These are phyloP conservation scores for Microchrysa polita DNA, from an alignment of 2,888 invertebrate genomes.

Conservation along the genomic window DNA sequence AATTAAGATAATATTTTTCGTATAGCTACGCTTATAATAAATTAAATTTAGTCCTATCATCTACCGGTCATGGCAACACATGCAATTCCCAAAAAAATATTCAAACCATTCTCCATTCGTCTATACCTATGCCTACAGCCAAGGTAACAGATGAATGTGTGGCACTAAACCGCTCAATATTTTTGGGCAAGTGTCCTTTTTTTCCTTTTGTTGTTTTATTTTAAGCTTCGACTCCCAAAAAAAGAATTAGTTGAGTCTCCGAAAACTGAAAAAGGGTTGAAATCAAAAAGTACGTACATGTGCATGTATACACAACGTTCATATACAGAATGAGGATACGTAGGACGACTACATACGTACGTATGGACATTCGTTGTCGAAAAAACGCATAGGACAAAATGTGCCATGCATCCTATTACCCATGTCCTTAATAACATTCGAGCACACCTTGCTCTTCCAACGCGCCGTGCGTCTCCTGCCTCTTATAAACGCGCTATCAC, in stretches of 20 bases:
- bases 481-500: no score
- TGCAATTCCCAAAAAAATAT: conserved; percentile 19
- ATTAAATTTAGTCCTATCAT: no score
- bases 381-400: neutral
- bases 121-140: no score
- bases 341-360: no score
- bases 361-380: neutral
- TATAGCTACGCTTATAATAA: no score
- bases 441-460: no score
- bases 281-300: conserved; percentile 9
- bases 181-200: conserved; percentile 12
- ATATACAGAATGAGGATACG: conserved; percentile 8
- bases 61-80: no score
- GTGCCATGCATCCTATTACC: conserved; percentile 6
- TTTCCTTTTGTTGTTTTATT: conserved; percentile 14
- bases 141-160: conserved; percentile 29
- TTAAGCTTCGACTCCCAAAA: conserved; percentile 3
- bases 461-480: no score
- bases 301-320: neutral
- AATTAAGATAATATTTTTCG: no score
- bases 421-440: neutral
- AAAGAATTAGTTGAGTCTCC: neutral
- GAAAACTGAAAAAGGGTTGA: conserved; percentile 30
- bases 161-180: conserved; percentile 37
- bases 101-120: no score